phyloP scores from a whole-genome alignment of 35 echinoderm and acorn worm genomes.

The Hemicentrotus pulcherrimus region DNA sequence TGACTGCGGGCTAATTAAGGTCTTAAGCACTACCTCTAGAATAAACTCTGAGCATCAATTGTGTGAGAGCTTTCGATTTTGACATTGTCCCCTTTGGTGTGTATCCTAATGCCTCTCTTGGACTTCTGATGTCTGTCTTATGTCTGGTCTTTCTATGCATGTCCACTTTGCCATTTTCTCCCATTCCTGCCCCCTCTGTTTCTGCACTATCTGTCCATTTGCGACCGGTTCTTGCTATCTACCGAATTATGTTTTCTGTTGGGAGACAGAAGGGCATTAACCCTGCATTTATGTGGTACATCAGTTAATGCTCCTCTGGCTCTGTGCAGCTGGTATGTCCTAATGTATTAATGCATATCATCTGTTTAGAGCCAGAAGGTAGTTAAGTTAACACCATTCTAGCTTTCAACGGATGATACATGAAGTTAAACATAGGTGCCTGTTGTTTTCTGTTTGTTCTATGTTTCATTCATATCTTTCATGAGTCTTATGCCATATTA shows the following conservation, averaged over 20 bases:
- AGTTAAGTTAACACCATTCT: too few species aligned
- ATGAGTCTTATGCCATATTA: too few species aligned
- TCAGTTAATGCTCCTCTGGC: too few species aligned
- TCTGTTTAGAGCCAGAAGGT: too few species aligned
- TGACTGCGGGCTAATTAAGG: constrained; percentile 17
- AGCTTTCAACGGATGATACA: too few species aligned
- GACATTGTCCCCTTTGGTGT: constrained; percentile 16
- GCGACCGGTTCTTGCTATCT: background rate
- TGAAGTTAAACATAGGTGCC: too few species aligned
- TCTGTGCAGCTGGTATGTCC: too few species aligned
- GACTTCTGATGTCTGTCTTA: background rate
- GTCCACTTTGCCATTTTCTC: background rate
- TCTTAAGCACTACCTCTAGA: constrained; percentile 4
- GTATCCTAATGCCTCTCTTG: background rate
- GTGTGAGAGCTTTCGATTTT: constrained; percentile 17
- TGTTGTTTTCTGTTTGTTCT: too few species aligned
- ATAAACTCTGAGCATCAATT: constrained; percentile 15
- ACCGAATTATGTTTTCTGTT: background rate
- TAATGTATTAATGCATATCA: too few species aligned
- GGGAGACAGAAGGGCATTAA: too few species aligned
- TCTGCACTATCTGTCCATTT: background rate
- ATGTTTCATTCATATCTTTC: too few species aligned
- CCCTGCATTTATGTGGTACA: too few species aligned
- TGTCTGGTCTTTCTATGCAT: background rate
- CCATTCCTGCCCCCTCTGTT: background rate